Evolutionary conservation across 1,140 invertebrate species (phyloP).

Genomic region (Odontomachus brunneus): DNA sequence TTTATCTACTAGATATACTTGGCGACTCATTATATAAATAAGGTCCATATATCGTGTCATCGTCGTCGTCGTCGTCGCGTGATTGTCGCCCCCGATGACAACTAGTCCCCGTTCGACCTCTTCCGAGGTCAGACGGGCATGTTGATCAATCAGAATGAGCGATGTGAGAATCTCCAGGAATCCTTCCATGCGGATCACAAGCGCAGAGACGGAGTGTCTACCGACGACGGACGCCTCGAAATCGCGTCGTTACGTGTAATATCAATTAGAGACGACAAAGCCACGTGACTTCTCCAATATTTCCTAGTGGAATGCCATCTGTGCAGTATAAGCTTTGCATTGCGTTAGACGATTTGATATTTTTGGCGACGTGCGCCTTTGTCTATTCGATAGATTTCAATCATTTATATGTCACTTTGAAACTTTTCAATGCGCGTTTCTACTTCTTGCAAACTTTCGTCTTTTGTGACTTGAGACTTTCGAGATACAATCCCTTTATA

Average conservation of each 20-base stretch:
- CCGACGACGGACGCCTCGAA: neutral
- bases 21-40: slow-evolving; percentile 17
- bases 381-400: neutral
- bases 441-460: neutral
- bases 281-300: neutral
- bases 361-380: neutral
- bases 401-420: neutral
- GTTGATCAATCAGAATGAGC: neutral
- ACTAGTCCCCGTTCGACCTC: neutral
- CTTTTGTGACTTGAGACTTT: neutral
- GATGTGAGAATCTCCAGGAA: slow-evolving; percentile 14
- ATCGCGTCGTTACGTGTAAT: neutral
- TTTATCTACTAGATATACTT: slow-evolving; percentile 46
- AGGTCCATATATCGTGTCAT: slow-evolving; percentile 13
- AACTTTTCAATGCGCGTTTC: too few relatives aligned
- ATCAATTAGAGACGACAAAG: neutral
- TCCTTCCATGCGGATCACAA: slow-evolving; percentile 27
- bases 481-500: neutral
- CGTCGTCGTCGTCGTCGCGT: slow-evolving; percentile 5
- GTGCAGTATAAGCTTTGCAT: too few relatives aligned
- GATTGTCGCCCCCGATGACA: neutral
- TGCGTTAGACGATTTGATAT: neutral
- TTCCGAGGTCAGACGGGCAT: neutral
- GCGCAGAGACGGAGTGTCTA: slow-evolving; percentile 27
- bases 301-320: neutral